Evolutionary conservation across 2,797 vertebrate genomes (phyloP).

Genomic region (Chromobotia macracanthus): DNA sequence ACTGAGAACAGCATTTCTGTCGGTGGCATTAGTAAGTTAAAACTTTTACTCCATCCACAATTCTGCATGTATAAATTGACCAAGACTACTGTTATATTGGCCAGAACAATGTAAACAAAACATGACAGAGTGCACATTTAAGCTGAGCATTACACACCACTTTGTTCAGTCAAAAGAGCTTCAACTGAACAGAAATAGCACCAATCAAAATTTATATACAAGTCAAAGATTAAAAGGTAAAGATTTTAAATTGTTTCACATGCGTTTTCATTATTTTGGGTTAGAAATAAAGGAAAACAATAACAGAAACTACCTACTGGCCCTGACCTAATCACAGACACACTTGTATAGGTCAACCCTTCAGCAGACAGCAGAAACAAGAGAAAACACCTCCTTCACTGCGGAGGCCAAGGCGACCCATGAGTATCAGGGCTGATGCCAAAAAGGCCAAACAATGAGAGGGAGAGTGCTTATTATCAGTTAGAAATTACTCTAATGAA

Average conservation of each 20-base stretch:
- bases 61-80: no score
- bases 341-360: background rate
- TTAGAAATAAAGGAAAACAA: background rate
- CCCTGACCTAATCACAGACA: background rate
- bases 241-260: background rate
- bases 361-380: background rate
- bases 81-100: no score
- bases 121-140: no score
- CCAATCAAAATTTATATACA: no score
- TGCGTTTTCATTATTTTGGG: background rate
- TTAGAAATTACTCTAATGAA: conserved; percentile 35
- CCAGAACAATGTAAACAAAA: no score
- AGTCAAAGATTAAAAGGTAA: no score
- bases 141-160: no score
- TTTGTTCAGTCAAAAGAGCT: no score
- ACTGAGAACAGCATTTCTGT: background rate
- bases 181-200: no score
- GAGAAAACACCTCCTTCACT: background rate
- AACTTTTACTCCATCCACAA: no score
- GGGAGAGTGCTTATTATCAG: conserved; percentile 22
- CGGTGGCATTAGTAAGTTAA: no score
- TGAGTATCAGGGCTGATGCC: conserved; percentile 6
- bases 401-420: conserved; percentile 10
- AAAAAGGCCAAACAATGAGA: conserved; percentile 1
- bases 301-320: conserved; percentile 5